These are phyloP conservation scores for Hiodon tergisus DNA, from an alignment of 2,113 vertebrate genomes.

Conservation along the genomic window DNA sequence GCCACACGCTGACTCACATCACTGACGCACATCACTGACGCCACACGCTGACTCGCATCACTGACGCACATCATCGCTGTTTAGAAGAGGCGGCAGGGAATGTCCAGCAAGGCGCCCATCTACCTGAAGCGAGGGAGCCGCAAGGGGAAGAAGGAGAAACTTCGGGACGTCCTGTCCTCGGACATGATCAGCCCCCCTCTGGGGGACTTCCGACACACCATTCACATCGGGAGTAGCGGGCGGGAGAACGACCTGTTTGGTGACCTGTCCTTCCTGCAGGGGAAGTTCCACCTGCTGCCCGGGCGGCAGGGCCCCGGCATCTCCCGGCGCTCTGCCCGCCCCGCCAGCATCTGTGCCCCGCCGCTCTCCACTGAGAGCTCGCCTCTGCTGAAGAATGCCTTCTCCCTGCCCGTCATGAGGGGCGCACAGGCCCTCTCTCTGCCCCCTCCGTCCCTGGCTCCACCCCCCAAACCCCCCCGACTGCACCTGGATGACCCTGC, in stretches of 20 bases:
- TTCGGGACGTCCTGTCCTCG: constrained; percentile 22
- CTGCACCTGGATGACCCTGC: constrained; percentile 51
- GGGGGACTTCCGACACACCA: constrained; percentile 35
- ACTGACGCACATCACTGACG: too few relatives aligned
- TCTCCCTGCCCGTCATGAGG: constrained; percentile 66
- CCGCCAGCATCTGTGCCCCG: constrained; percentile 42
- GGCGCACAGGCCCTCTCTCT: constrained; percentile 65
- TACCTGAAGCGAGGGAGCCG: constrained; percentile 25
- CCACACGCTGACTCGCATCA: too few relatives aligned
- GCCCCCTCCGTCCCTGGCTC: constrained; percentile 34
- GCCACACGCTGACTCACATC: too few relatives aligned
- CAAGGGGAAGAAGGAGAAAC: constrained; percentile 25
- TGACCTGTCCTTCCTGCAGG: constrained; percentile 31
- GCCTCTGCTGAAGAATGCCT: constrained; percentile 70
- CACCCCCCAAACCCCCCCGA: constrained; percentile 45
- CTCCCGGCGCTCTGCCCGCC: constrained; percentile 30
- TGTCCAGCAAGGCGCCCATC: constrained; percentile 23
- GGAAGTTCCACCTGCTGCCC: constrained; percentile 21
- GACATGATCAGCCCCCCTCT: constrained; percentile 38
- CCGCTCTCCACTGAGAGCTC: constrained; percentile 31
- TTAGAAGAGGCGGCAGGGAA: not conserved
- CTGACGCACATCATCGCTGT: not conserved
- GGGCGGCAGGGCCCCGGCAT: constrained; percentile 11
- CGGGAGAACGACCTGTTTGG: constrained; percentile 27
- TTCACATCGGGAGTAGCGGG: constrained; percentile 29